Percentiles rank a stretch among this genome's conserved stretches.
Evolutionary conservation across 2,113 vertebrate species (phyloP).

Genomic region (Grantiella picta): DNA sequence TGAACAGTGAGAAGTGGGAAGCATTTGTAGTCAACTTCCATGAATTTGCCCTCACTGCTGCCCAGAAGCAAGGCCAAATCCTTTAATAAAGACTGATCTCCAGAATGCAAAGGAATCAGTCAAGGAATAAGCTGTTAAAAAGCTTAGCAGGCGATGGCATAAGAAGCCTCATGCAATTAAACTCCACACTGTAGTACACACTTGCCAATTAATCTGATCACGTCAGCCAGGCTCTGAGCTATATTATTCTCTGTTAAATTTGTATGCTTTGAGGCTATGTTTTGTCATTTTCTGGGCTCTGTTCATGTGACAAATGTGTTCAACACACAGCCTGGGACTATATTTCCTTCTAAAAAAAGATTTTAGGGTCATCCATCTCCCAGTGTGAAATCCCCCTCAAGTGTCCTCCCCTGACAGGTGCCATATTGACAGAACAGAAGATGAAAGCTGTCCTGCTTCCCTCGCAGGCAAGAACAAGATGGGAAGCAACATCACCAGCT

Average conservation of each 20-base stretch:
- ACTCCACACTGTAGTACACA: neutral
- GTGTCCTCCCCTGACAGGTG: neutral
- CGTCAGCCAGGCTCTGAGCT: conserved; percentile 37
- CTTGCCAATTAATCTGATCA: conserved; percentile 56
- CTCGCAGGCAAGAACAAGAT: neutral
- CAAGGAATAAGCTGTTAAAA: conserved; percentile 56
- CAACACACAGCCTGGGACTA: neutral
- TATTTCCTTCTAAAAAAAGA: neutral
- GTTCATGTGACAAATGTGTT: neutral
- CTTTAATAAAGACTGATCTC: conserved; percentile 9
- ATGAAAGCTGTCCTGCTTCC: neutral
- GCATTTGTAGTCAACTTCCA: neutral
- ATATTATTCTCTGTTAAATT: neutral
- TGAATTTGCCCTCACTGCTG: neutral
- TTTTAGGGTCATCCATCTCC: neutral
- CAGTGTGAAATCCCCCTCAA: neutral
- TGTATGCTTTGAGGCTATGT: neutral
- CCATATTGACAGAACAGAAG: neutral
- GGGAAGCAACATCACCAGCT: neutral
- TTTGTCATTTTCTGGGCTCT: conserved; percentile 33
- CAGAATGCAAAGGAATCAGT: conserved; percentile 33
- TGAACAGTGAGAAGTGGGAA: neutral
- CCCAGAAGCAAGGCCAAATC: conserved; percentile 24
- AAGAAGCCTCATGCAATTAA: conserved; percentile 48
- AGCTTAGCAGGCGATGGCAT: conserved; percentile 29